Evolutionary conservation across 2,888 invertebrate genomes (phyloP), one percentile per base, ranked within the genome.

Genomic region (Nemurella pictetii): DNA sequence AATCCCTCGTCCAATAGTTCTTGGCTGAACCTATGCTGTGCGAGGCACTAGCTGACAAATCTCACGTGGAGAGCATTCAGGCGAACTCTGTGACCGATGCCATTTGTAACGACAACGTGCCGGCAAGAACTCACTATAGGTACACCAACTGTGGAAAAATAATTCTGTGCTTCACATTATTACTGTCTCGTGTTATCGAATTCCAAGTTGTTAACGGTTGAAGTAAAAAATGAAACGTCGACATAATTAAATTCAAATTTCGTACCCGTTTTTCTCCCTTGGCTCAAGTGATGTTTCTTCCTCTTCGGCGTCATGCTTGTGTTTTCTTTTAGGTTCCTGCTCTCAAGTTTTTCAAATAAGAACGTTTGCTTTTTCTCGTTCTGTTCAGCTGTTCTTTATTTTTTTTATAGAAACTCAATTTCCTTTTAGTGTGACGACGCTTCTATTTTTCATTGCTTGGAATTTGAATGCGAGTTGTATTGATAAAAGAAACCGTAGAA

Each of bases 371-470:
- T 35, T 77, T 80, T 26, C 28, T 28, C 35, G 80, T 35, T 80
- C 30, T 80, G 36, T 80, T 80, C 80, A 26, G 80, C 32, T 36
- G 80, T 26, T 25, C 80, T 36, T 35, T 80, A 80, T 80, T 80
- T 80, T 80, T 80, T 80, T 80, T 35, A 80, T 80, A 80, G 80
- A 80, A 80, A 80, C 80, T 80, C 80, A 80, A 80, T 80, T 80
- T 80, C 80, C 80, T 80, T 80, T 80, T 80, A 80, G 35, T 80
- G 80, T 30, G 35, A 80, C 35, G 30, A 35, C 26, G 35, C 35
- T 80, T 36, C 80, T 80, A 80, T 80, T 80, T 80, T 80, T 35
- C 80, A 80, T 80, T 30, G 80, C 35, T 32, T 35, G 80, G 80
- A 80, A 80, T 80, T 80, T 80, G 80, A 80, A 80, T 80, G 35